These are phyloP conservation scores for Argyrosomus regius DNA, from an alignment of 2,797 vertebrate genomes.

Conservation along the genomic window DNA sequence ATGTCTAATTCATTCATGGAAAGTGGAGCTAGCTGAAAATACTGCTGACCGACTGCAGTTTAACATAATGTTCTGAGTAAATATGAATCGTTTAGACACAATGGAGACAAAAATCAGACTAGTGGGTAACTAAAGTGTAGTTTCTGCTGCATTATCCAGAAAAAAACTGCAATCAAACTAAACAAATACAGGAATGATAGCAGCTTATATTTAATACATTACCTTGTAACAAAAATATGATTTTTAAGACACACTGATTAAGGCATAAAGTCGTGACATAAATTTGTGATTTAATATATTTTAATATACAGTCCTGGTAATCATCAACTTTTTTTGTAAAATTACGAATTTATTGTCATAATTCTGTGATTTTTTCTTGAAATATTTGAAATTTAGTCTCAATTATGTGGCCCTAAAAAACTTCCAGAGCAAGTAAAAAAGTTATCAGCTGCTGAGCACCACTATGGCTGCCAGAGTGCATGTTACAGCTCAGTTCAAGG, in stretches of 20 bases:
- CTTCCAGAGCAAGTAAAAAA: neutral
- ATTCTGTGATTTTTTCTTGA: neutral
- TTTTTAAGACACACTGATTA: no score
- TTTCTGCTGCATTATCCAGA: neutral
- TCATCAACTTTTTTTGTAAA: no score
- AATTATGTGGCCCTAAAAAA: neutral
- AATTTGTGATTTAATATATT: no score
- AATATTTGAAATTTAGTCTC: neutral
- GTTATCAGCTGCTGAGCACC: neutral
- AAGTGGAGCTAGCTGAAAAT: neutral
- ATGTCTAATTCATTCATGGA: neutral
- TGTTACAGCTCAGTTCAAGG: neutral
- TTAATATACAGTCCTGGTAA: no score
- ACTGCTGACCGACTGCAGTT: neutral
- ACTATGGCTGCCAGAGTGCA: neutral
- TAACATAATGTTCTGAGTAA: neutral
- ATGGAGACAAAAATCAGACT: no score
- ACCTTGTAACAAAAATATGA: no score
- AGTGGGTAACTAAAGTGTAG: neutral
- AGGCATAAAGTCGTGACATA: no score
- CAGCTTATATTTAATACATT: no score
- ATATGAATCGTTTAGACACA: neutral
- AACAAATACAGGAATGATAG: no score
- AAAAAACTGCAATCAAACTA: no score
- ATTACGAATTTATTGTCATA: neutral